These are phyloP conservation scores for Pedetes capensis DNA, from an alignment of 2,113 vertebrate genomes.

Conservation along the genomic window DNA sequence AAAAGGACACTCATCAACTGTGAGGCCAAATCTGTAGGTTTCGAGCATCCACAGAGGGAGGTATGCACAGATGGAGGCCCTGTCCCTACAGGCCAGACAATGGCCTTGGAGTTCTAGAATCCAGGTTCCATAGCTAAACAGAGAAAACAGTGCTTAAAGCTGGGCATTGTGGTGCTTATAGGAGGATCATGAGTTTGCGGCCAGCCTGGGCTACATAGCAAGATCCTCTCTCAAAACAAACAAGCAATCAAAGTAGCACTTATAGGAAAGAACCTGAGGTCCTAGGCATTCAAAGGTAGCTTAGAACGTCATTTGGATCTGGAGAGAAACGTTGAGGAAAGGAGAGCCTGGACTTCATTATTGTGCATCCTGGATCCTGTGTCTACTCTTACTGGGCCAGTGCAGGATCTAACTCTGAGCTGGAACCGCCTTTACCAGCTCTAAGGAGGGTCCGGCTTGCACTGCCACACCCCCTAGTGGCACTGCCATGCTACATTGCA, in stretches of 20 bases:
- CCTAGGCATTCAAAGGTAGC: neutral
- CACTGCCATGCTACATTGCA: neutral
- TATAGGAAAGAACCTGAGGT: neutral
- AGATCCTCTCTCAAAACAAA: too few relatives aligned
- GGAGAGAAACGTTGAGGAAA: neutral
- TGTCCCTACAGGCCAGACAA: neutral
- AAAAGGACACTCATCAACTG: constrained; percentile 73
- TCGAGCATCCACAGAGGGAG: neutral
- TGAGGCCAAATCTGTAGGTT: constrained; percentile 18
- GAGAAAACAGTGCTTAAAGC: neutral
- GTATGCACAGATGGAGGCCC: neutral
- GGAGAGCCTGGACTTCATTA: neutral
- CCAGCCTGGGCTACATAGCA: too few relatives aligned
- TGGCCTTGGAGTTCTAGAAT: neutral
- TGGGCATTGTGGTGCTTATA: too few relatives aligned
- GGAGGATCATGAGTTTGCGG: too few relatives aligned
- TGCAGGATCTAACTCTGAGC: neutral
- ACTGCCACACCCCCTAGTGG: constrained; percentile 64
- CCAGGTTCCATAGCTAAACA: neutral
- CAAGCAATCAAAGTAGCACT: too few relatives aligned
- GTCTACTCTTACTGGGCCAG: neutral
- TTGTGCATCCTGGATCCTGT: neutral
- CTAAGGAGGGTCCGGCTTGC: neutral
- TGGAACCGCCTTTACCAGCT: neutral
- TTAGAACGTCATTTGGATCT: neutral